Evolutionary conservation across 2,797 vertebrate species (phyloP), one percentile per base, ranked within the genome.

Genomic region (Neosalanx taihuensis): DNA sequence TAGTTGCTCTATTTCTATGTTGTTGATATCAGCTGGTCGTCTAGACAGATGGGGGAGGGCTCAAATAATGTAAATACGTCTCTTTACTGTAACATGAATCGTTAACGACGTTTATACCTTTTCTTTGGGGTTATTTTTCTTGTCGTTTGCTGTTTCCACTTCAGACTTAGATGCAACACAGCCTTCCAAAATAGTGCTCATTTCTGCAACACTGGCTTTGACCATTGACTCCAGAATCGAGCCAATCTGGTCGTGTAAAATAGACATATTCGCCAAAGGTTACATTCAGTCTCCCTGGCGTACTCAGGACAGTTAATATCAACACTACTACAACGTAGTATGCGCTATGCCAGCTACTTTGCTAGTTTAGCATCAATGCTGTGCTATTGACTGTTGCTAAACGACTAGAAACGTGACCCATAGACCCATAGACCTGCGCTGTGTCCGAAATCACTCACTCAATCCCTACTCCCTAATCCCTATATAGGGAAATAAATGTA

Each of bases 221-320:
- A 91, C 80, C 78, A 92, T 82, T 3, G 71, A 56, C 72, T 92
- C 86, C 81, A 93, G 68, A 66, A 92, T 75, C 81, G 88, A 76
- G 62, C 72, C 73, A 0, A 92, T 72, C 59, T 75, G 85, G 58
- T 53, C 67, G 77, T 90, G 86, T n/a, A 91, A 5, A 2, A 82
- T 79, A 0, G 82, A 82, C 90, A 92, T 91, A 51, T 30, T 67
- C 31, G 65, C 30, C 65, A n/a, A 56, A 49, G 9, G 6, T 18
- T 51, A 26, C 26, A 30, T 49, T 13, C 65, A 67, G 46, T 56
- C 29, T 46, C 13, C 41, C 41, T 46, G 41, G 9, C 12, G 10
- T 9, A 13, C 41, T 46, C 41, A 46, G 41, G 41, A 46, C 12
- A 13, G 13, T 46, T 13, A 46, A 46, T 46, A 12, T 46, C 41